Base-by-base conservation (phyloP, 1,140 invertebrate species). In the Andricus grossulariae region DNA sequence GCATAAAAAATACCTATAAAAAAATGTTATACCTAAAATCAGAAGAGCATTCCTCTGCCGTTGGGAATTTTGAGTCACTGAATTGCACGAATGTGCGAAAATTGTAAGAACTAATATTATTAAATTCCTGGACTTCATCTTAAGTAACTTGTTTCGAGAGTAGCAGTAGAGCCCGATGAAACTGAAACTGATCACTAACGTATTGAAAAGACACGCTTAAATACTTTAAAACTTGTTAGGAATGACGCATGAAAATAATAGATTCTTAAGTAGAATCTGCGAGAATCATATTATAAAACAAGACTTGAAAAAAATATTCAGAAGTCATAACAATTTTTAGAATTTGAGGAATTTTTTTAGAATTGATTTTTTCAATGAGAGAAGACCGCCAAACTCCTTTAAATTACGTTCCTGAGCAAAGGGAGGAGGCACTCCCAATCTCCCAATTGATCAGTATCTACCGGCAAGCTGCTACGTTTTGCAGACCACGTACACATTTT, bases 11-110 rank as follows among this genome's bases (percentile, higher is more conserved):
- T 45, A 45, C 10, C 71, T 6, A 10, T 16, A 79, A 78, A 75
- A 18, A 74, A 79, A 54, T 66, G 77, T 32, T 77, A 85, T 80
- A 90, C 88, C 88, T 49, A 90, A 57, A n/a, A 90, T 71, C 15
- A 90, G n/a, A 8, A 90, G 50, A 0, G 82, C 87, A 74, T 89
- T 89, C 74, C 78, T 86, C n/a, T 66, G 82, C 8, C 10, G 32
- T 70, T 18, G 39, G n/a, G 19, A 12, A 66, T 12, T 79, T 8
- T 10, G 25, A 15, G 25, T 32, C 25, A 16, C n/a, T n/a, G 60
- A 66, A 66, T 66, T 66, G 7, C 25, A 39, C 15, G n/a, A 39
- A 45, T 66, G 13, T n/a, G 39, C 3, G 13, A 66, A 15, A 45
- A 66, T 45, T n/a, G 7, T n/a, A 16, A 66, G 39, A 66, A 45